Base-by-base conservation (phyloP, 2,888 invertebrate genomes). In the Andrena bucephala region DNA sequence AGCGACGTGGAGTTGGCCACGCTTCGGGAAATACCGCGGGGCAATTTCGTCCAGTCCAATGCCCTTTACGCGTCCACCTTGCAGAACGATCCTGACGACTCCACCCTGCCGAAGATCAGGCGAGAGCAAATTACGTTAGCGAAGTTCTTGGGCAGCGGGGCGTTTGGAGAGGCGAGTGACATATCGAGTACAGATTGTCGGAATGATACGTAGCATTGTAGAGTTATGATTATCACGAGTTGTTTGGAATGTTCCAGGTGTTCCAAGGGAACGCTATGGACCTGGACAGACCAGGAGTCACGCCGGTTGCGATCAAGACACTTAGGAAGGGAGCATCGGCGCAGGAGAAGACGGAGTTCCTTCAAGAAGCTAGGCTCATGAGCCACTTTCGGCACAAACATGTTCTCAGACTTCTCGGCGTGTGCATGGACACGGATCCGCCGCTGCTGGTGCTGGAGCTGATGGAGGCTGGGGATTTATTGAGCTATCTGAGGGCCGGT, bases 301-400 rank as follows among this genome's bases (percentile, higher is more conserved):
- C 96, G 24, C 96, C 97, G 91, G 98, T 99, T n/a, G 99, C 99
- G 13, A 97, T 99, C 50, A 99, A 99, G 97, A 99, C 98, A 0
- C 95, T 99, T 70, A 96, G 98, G 62, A 98, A 99, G 94, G 98
- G 98, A 24, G 98, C 99, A 3, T 97, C 97, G 0, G 97, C 97
- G 72, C 97, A 97, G 91, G 98, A 99, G 93, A 98, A 98, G 93
- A 96, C 96, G 0, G 99, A 99, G 94, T 99, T 99, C 92, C 94
- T 99, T 13, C 98, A 99, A 94, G 99, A 99, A 94, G 99, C 99
- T 0, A 97, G 98, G 88, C 94, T 99, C 62, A 99, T 99, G 99
- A 98, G 98, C 73, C 99, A 99, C 93, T 99, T 99, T 94, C 98
- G 98, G 89, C 99, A 99, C 93, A 97, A 98, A 81, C 99, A 99